Evolutionary conservation across 2,797 vertebrate species (phyloP).

Genomic region (Pitangus sulphuratus): DNA sequence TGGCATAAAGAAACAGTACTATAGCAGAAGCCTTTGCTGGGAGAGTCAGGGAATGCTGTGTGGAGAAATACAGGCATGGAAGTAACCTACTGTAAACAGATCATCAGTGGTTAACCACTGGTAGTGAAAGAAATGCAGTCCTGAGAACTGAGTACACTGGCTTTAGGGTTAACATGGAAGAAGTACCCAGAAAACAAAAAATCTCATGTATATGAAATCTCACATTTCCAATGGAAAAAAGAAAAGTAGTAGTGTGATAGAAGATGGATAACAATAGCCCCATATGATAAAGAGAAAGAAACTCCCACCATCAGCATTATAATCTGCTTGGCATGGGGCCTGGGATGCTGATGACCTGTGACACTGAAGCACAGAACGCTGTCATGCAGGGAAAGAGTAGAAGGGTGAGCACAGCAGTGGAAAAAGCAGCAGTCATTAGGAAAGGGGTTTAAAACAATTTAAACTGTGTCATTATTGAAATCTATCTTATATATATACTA

Average conservation of each 20-base stretch:
- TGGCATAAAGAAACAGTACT: background rate
- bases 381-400: background rate
- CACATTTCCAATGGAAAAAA: background rate
- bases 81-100: background rate
- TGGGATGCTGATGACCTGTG: background rate
- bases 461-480: background rate
- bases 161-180: background rate
- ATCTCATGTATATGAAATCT: background rate
- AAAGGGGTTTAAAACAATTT: background rate
- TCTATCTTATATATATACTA: background rate
- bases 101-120: background rate
- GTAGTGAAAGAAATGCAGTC: background rate
- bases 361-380: background rate
- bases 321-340: background rate
- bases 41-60: background rate
- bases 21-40: background rate
- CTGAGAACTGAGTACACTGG: background rate
- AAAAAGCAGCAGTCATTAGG: background rate
- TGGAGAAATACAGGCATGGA: background rate
- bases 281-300: background rate
- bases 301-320: background rate
- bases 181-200: background rate
- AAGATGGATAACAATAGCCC: background rate
- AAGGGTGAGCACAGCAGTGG: fast-evolving
- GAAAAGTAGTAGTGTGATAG: background rate